Percentiles rank a stretch among this genome's conserved stretches.
phyloP scores from a whole-genome alignment of 2,888 invertebrate genomes.

The Chalcosyrphus nemorum region DNA sequence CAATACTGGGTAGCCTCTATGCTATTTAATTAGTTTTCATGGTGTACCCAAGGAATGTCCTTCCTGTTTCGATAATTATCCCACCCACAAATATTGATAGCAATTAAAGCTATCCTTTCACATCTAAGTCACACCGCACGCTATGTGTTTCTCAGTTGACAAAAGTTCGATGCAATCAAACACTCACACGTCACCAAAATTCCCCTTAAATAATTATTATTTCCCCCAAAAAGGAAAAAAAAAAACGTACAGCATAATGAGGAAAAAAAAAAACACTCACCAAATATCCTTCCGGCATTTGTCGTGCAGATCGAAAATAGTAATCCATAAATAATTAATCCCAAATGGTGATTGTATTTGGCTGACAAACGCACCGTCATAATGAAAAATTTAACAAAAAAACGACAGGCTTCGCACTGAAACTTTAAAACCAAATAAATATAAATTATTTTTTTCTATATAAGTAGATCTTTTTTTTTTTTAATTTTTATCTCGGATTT shows the following conservation, averaged over 20 bases:
- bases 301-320: conserved; percentile 77
- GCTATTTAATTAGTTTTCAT: too few relatives aligned
- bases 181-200: neutral
- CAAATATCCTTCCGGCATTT: conserved; percentile 81
- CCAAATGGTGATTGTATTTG: conserved; percentile 81
- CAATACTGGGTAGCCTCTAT: too few relatives aligned
- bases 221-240: neutral
- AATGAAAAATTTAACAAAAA: conserved; percentile 51
- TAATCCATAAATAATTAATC: conserved; percentile 81
- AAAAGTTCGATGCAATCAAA: neutral
- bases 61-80: too few relatives aligned
- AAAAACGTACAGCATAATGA: neutral
- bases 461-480: neutral
- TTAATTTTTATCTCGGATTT: conserved; percentile 16
- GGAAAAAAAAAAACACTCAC: conserved; percentile 77
- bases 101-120: neutral
- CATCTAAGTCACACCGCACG: neutral
- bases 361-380: conserved; percentile 81
- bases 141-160: neutral
- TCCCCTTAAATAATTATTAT: neutral
- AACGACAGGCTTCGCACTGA: conserved; percentile 12
- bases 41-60: too few relatives aligned
- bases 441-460: neutral
- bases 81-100: neutral
- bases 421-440: conserved; percentile 17